phyloP scores from a whole-genome alignment of 2,797 vertebrate genomes.

The Typhlichthys eigenmanni region DNA sequence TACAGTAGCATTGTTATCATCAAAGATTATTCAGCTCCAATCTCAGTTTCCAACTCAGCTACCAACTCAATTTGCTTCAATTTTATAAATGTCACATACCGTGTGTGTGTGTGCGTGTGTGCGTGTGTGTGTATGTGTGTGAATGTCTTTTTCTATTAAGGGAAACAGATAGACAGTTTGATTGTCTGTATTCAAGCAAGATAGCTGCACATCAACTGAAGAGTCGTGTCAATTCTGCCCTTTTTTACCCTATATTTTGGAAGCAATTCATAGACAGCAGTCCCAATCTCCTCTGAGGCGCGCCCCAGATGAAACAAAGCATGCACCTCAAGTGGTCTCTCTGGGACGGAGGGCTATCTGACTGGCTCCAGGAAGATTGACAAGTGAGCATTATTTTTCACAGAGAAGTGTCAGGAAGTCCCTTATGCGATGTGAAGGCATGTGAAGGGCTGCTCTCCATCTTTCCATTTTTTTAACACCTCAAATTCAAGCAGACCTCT shows the following conservation, averaged over 20 bases:
- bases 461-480: constrained; percentile 53
- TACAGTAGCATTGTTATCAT: not conserved
- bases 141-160: constrained; percentile 5
- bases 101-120: not conserved
- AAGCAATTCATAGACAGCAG: constrained; percentile 46
- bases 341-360: constrained; percentile 65
- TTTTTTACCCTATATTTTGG: constrained; percentile 48
- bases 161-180: constrained; percentile 13
- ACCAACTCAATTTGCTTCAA: not conserved
- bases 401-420: constrained; percentile 73
- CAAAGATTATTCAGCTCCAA: not conserved
- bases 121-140: not conserved
- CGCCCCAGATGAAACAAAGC: constrained; percentile 77
- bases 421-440: constrained; percentile 70
- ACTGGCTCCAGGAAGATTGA: constrained; percentile 75
- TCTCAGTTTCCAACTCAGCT: not conserved
- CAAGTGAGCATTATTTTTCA: constrained; percentile 79
- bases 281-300: constrained; percentile 64
- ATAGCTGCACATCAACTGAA: constrained; percentile 21
- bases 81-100: not conserved
- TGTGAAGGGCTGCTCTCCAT: constrained; percentile 65
- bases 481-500: constrained; percentile 71
- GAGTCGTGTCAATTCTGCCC: constrained; percentile 29
- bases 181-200: constrained; percentile 5
- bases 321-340: constrained; percentile 75